These are phyloP conservation scores for Lacerta agilis DNA, from an alignment of 2,797 vertebrate species.

Conservation along the genomic window DNA sequence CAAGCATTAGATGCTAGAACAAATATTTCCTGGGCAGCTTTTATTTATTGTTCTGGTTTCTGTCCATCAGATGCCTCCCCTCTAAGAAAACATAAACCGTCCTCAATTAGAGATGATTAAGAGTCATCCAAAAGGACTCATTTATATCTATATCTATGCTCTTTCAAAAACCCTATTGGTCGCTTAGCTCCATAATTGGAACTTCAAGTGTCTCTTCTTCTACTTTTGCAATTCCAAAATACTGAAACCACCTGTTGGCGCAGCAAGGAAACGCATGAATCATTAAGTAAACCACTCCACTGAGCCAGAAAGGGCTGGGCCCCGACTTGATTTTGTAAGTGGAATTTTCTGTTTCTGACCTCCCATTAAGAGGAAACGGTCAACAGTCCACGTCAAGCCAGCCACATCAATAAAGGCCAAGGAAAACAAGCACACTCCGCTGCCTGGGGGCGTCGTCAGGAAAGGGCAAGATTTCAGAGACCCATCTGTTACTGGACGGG, in stretches of 20 bases:
- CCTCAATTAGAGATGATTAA: constrained; percentile 53
- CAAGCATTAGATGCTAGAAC: not conserved
- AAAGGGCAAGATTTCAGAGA: not conserved
- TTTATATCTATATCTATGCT: constrained; percentile 2
- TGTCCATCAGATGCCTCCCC: constrained; percentile 37
- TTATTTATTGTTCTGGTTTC: constrained; percentile 33
- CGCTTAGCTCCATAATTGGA: not conserved
- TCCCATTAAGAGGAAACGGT: not conserved
- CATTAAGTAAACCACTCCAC: not conserved
- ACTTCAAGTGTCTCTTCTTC: not conserved
- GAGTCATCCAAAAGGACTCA: constrained; percentile 38
- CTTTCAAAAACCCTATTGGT: constrained; percentile 11
- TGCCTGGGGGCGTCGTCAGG: not conserved
- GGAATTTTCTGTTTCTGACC: constrained; percentile 10
- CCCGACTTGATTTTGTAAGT: not conserved
- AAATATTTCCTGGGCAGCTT: constrained; percentile 9
- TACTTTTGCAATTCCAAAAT: constrained; percentile 8
- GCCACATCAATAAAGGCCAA: not conserved
- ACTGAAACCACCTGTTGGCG: constrained; percentile 9
- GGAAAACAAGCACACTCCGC: constrained; percentile 15
- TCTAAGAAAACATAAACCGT: not conserved
- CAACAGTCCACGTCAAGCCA: not conserved
- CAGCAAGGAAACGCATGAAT: not conserved
- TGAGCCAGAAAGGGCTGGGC: not conserved
- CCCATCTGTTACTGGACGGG: not conserved